Base-by-base conservation (phyloP, 1,140 invertebrate species). In the Helicoverpa armigera region DNA sequence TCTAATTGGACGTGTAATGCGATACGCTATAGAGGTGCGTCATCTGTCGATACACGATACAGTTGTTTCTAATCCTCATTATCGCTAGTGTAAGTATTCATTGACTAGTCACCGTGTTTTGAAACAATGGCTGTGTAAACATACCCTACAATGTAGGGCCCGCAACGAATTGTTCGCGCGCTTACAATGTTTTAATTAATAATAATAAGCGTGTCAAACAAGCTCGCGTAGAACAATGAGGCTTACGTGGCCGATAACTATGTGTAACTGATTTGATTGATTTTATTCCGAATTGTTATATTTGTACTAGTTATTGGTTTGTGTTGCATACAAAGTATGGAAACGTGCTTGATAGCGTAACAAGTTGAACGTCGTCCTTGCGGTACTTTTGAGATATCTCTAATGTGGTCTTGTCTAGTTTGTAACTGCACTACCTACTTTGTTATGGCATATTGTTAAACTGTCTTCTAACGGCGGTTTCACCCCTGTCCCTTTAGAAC, bases 1-100 rank as follows among this genome's bases (percentile, higher is more conserved):
- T 72, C 18, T 72, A 72, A 72, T 72, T 72, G 50, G 48, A 72
- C 69, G 48, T 31, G 69, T 72, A 72, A 72, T 72, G 16, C 69
- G 51, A 72, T 29, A 13, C 51, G 18, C 18, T 43, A 48, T 67
- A 11, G 69, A 31, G n/a, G 69, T 72, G 69, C 69, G 69, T 72
- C 69, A 72, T 72, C 69, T 23, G 16, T 29, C 29, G 69, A 72
- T 14, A 72, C 16, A 29, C 48, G 51, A 72, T 23, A 53, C 67
- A 70, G 67, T 53, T 51, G 67, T 70, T 72, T 72, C 69, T 72
- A 72, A 54, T 72, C 69, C 48, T 31, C 29, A 72, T 54, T 72
- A 72, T 72, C 51, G 69, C 69, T n/a, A n/a, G 69, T 12, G 31
- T 54, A 50, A 50, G 65, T 69, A 69, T 72, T 54, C 69, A 72